These are phyloP conservation scores for Rambutsinella grinnellia DNA, from an alignment of 2,888 invertebrate species.

Conservation along the genomic window DNA sequence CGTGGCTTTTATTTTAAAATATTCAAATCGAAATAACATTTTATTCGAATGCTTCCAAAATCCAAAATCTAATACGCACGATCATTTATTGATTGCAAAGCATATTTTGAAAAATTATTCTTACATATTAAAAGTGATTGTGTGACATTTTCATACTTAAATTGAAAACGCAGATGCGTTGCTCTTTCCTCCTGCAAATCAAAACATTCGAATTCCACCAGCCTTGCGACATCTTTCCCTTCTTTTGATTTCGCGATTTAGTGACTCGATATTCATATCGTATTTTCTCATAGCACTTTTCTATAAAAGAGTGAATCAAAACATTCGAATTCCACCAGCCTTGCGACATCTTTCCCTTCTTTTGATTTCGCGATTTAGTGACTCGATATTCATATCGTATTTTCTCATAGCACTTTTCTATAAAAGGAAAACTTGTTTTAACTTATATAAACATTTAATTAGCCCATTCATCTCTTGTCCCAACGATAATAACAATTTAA, in stretches of 20 bases:
- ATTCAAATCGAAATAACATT: too few relatives aligned
- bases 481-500: too few relatives aligned
- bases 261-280: conserved; percentile 34
- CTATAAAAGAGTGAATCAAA: conserved; percentile 9
- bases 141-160: too few relatives aligned
- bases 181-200: not conserved
- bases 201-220: conserved; percentile 54
- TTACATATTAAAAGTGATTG: too few relatives aligned
- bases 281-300: conserved; percentile 35
- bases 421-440: not conserved
- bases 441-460: not conserved
- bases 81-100: too few relatives aligned
- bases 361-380: conserved; percentile 51
- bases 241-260: conserved; percentile 53
- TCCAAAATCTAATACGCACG: too few relatives aligned
- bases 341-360: conserved; percentile 50
- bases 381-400: conserved; percentile 37
- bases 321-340: conserved; percentile 57
- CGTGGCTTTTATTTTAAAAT: too few relatives aligned
- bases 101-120: too few relatives aligned
- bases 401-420: conserved; percentile 40
- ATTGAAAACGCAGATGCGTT: too few relatives aligned
- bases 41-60: too few relatives aligned
- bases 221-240: conserved; percentile 51
- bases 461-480: too few relatives aligned